phyloP scores from a whole-genome alignment of 2,888 invertebrate species.

The Cylloceria caligata region DNA sequence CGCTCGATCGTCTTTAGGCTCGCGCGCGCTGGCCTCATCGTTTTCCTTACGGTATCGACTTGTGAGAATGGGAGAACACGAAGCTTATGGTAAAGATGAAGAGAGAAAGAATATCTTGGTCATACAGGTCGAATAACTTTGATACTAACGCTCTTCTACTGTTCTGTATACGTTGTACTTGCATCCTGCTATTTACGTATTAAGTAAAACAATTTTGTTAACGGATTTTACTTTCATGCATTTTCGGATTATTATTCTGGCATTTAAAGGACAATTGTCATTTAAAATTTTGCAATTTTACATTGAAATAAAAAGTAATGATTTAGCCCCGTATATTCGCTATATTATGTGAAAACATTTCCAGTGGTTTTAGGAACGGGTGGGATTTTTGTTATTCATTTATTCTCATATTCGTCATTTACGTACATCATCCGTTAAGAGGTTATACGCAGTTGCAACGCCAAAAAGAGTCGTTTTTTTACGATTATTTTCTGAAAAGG shows the following conservation, averaged over 20 bases:
- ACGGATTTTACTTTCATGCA: neutral
- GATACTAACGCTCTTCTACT: neutral
- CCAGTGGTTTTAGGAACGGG: no score
- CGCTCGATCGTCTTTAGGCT: conserved; percentile 63
- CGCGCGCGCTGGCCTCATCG: conserved; percentile 55
- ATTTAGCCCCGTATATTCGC: no score
- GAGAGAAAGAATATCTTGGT: conserved; percentile 18
- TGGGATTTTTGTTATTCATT: no score
- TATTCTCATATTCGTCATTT: no score
- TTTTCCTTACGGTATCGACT: conserved; percentile 62
- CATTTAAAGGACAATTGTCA: neutral
- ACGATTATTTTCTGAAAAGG: no score
- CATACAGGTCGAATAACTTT: conserved; percentile 44
- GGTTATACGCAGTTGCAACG: no score
- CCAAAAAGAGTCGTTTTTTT: no score
- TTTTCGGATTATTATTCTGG: neutral
- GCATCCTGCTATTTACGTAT: conserved; percentile 6
- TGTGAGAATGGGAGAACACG: conserved; percentile 46
- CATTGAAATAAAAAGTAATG: no score
- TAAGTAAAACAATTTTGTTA: neutral
- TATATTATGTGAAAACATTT: no score
- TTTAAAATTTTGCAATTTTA: neutral
- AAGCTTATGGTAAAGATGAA: conserved; percentile 26
- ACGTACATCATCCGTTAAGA: no score
- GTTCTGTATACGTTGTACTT: no score